Conservation (phyloP, 2,113 vertebrate species). For the Pleuronectes platessa region DNA sequence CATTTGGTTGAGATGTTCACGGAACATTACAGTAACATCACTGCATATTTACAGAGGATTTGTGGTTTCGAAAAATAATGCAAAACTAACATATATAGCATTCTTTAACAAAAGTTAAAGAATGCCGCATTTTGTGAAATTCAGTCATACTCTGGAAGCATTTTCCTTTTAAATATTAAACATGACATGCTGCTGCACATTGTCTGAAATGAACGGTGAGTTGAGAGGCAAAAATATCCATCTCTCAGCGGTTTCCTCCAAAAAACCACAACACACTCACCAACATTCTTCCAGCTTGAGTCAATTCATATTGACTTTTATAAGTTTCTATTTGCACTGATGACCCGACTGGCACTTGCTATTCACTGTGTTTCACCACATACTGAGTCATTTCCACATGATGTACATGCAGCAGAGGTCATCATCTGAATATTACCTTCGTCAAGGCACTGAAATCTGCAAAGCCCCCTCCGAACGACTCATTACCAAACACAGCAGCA, state of each 20-base stretch:
- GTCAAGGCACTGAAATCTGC: conserved; percentile 93
- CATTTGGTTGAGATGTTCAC: neutral
- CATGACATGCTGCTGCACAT: neutral
- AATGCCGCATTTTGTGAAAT: neutral
- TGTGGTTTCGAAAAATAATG: neutral
- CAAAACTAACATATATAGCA: too few relatives aligned
- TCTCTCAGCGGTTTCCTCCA: neutral
- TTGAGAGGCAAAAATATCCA: neutral
- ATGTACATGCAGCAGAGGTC: neutral
- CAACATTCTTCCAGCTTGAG: neutral
- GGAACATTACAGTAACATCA: too few relatives aligned
- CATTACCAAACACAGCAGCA: conserved; percentile 92
- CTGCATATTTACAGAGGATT: neutral
- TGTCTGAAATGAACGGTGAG: neutral
- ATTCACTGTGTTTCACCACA: neutral
- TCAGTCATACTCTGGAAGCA: neutral
- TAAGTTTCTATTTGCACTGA: neutral
- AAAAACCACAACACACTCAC: conserved; percentile 18
- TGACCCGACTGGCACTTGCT: neutral
- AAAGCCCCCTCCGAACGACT: conserved; percentile 92
- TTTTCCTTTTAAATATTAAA: neutral
- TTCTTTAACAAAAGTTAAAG: too few relatives aligned
- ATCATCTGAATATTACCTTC: conserved; percentile 84
- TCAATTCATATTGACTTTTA: conserved; percentile 3
- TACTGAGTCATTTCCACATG: neutral